phyloP scores from a whole-genome alignment of 2,888 invertebrate genomes.

The Polyommatus iphigenia region DNA sequence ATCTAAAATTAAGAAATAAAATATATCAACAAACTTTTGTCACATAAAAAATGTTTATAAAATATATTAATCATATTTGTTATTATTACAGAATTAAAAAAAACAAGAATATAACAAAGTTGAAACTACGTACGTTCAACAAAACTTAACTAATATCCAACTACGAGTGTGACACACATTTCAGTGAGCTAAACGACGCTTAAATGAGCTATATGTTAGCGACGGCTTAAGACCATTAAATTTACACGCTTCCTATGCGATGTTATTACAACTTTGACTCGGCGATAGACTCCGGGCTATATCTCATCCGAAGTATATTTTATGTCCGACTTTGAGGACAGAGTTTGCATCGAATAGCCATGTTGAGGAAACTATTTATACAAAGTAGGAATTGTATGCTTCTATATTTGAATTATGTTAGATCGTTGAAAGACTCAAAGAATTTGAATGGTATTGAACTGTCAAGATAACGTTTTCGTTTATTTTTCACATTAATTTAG shows the following conservation, averaged over 20 bases:
- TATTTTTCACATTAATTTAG: no score
- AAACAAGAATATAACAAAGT: not conserved
- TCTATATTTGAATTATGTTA: not conserved
- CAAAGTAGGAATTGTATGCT: not conserved
- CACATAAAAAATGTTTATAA: not conserved
- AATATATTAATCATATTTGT: no score
- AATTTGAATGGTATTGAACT: not conserved
- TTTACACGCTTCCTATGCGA: constrained; percentile 21
- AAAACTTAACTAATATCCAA: constrained; percentile 8
- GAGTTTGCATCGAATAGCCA: constrained; percentile 10
- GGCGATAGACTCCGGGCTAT: constrained; percentile 17
- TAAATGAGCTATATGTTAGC: constrained; percentile 12
- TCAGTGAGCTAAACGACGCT: constrained; percentile 13
- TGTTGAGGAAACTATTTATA: not conserved
- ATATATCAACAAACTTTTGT: not conserved
- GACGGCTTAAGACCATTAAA: constrained; percentile 14
- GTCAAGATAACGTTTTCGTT: no score
- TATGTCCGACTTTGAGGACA: constrained; percentile 5
- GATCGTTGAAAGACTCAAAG: not conserved
- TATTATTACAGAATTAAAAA: not conserved
- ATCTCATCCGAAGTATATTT: constrained; percentile 2
- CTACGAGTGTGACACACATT: not conserved
- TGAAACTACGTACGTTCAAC: not conserved
- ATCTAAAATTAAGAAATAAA: no score
- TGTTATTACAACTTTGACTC: constrained; percentile 22